These are phyloP conservation scores for Crotalus tigris DNA, from an alignment of 2,113 vertebrate species.

Conservation along the genomic window DNA sequence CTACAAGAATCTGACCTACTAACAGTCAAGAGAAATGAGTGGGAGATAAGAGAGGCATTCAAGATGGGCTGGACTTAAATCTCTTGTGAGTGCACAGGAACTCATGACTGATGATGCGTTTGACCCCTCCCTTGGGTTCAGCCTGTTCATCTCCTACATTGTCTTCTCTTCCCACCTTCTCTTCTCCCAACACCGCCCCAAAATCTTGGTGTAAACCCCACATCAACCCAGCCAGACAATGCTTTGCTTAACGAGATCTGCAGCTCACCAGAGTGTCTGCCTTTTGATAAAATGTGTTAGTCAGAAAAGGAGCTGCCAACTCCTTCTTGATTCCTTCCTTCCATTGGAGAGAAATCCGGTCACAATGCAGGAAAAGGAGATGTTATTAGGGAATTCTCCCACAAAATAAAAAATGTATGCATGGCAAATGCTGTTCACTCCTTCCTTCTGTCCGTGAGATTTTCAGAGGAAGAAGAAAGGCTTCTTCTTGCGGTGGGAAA, in stretches of 20 bases:
- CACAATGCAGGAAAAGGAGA: background rate
- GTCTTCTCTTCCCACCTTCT: background rate
- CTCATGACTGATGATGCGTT: too few relatives aligned
- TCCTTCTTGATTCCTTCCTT: background rate
- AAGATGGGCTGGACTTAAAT: too few relatives aligned
- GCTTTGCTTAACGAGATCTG: background rate
- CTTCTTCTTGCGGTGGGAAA: background rate
- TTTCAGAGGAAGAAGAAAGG: background rate
- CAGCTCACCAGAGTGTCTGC: background rate
- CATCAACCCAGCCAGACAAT: background rate
- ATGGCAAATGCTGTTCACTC: background rate
- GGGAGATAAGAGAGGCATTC: too few relatives aligned
- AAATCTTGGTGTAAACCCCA: background rate
- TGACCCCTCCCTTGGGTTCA: too few relatives aligned
- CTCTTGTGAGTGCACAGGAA: too few relatives aligned
- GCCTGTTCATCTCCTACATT: too few relatives aligned
- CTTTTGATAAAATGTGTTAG: background rate
- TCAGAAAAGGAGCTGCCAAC: background rate
- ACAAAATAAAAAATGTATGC: background rate
- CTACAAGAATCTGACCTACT: too few relatives aligned
- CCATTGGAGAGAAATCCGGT: background rate
- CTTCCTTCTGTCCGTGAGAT: background rate
- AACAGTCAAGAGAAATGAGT: too few relatives aligned
- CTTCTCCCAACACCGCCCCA: background rate
- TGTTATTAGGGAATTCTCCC: background rate